These are phyloP conservation scores for Larimichthys polyactis DNA, from an alignment of 2,113 vertebrate species.

Conservation along the genomic window DNA sequence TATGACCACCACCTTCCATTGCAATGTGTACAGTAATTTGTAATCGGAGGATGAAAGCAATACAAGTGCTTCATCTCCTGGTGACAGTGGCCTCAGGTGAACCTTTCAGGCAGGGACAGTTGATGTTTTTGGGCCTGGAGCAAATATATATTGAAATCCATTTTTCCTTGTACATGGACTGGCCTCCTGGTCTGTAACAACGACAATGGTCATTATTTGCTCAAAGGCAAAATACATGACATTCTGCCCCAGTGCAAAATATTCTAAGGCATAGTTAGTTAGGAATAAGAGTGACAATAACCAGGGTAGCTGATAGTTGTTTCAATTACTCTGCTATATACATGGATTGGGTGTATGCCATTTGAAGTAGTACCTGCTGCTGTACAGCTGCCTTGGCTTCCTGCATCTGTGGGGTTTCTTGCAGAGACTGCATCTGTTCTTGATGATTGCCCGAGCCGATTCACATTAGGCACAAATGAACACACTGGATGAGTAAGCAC, in stretches of 20 bases:
- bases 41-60: slow-evolving; percentile 30
- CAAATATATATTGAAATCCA: slow-evolving; percentile 26
- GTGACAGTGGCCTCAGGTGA: slow-evolving; percentile 47
- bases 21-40: slow-evolving; percentile 40
- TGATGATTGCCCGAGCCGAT: slow-evolving; percentile 17
- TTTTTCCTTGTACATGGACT: slow-evolving; percentile 24
- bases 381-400: slow-evolving; percentile 19
- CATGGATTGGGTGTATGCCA: slow-evolving; percentile 5
- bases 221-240: slow-evolving; percentile 10
- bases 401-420: slow-evolving; percentile 34
- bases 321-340: neutral
- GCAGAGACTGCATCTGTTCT: slow-evolving; percentile 39
- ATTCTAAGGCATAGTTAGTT: neutral
- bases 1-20: slow-evolving; percentile 6
- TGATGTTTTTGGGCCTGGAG: slow-evolving; percentile 29
- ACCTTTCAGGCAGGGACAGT: slow-evolving; percentile 4
- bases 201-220: slow-evolving; percentile 12
- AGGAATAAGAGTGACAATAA: neutral
- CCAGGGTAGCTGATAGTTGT: slow-evolving; percentile 2
- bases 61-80: slow-evolving; percentile 37
- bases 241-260: slow-evolving; percentile 16
- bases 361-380: slow-evolving; percentile 26
- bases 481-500: neutral
- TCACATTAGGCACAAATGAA: slow-evolving; percentile 16
- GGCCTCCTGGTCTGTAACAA: neutral